Evolutionary conservation across 37 sponge, comb jelly and placozoan species (phyloP), one percentile per base, ranked within the genome.

Genomic region (Geodia barretti): DNA sequence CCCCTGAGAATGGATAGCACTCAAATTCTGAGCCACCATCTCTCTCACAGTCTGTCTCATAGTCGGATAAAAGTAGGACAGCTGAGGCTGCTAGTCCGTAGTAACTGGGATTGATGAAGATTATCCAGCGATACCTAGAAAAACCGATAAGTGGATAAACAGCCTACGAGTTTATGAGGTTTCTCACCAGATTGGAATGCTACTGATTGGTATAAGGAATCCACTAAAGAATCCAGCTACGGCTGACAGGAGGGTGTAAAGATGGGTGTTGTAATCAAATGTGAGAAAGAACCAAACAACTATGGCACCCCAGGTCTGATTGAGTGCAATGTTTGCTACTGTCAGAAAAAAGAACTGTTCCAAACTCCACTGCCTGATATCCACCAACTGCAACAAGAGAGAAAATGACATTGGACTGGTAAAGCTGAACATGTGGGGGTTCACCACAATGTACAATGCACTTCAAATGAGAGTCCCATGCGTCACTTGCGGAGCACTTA

Each of bases 101-200:
- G 62, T 81, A 95, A 75, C 92, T 95, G 26, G 96, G 96, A 79
- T 95, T 95, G 77, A 95, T 89, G 72, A 83, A 89, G 76, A 85
- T 72, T 1, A 96, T 59, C 88, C 91, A 92, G 11, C 82, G 68
- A 54, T 81, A 90, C 82, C 95, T 90, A 17, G 54, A 47, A 47
- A 47, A 47, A 47, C 14, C 76, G 72, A 41, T 23, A 61, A 5
- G 25, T 60, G 60, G n/a, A n/a, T n/a, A n/a, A n/a, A n/a, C n/a
- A n/a, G n/a, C n/a, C n/a, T n/a, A n/a, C n/a, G 24, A 25, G 39
- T 42, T 26, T 32, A 60, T 14, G 39, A 23, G 28, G n/a, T 26
- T 35, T 25, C 74, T 82, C 69, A 90, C 90, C 86, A 92, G 1
- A 34, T 25, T 30, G 89, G 92, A 90, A 95, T 95, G 9, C 60